Evolutionary conservation across 2,113 vertebrate genomes (phyloP).

Genomic region (Falcunculus frontatus): DNA sequence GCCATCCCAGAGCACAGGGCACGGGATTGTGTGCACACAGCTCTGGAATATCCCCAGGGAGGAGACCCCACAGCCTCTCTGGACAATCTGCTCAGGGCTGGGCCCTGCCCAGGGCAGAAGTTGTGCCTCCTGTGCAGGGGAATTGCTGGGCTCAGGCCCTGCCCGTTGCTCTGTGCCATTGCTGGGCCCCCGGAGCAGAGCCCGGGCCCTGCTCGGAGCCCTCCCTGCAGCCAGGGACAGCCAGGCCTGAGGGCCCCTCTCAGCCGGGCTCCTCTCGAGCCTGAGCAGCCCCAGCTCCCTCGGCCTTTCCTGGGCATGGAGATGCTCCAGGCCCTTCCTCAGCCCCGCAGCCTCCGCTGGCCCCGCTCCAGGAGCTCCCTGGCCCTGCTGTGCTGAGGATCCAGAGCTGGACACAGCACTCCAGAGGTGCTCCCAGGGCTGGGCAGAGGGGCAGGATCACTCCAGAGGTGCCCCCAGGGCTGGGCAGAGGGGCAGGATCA

Average conservation of each 20-base stretch:
- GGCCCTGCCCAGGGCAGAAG: neutral
- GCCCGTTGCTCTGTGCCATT: neutral
- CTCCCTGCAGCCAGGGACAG: no score
- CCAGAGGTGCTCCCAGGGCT: neutral
- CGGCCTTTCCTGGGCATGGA: no score
- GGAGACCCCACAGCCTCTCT: neutral
- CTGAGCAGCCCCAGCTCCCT: no score
- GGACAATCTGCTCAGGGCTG: neutral
- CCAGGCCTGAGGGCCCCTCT: no score
- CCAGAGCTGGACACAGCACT: neutral
- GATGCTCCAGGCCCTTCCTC: neutral
- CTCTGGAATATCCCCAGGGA: neutral
- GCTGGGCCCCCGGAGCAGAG: no score
- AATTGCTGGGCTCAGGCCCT: neutral
- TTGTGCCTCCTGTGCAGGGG: neutral
- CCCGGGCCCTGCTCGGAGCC: no score
- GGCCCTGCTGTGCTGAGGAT: neutral
- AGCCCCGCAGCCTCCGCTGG: neutral
- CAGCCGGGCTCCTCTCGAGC: no score
- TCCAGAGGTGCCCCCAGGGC: neutral
- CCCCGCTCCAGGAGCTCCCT: neutral
- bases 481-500: neutral
- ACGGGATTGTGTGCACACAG: neutral
- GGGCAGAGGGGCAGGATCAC: neutral
- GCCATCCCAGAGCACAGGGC: neutral